Evolutionary conservation across 2,113 vertebrate species (phyloP), one percentile per base, ranked within the genome.

Genomic region (Balaeniceps rex): DNA sequence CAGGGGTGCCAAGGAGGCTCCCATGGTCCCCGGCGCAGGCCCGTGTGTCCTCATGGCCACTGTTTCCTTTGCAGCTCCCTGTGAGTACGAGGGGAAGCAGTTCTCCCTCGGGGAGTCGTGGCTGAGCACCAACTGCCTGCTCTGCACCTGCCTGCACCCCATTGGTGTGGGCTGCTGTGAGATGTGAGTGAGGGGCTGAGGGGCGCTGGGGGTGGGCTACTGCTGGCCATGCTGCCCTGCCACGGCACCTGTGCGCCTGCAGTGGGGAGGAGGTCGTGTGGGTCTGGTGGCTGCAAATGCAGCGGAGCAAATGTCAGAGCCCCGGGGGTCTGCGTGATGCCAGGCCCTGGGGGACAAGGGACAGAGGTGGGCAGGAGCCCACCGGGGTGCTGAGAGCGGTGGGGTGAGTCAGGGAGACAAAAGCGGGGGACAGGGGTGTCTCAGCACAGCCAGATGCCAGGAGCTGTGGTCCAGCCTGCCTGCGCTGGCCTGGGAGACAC

Each of bases 151-250:
- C 94, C 98, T 99, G 97, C 98, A 99, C 87, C 99, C 99, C 1
- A 87, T 99, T 0, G 99, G 99, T 2, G 99, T 99, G n/a, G 99
- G 99, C 79, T 99, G 99, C 98, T 99, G 99, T 1, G 99, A 99
- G 96, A 99, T 97, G 99, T 99, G 96, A 99, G 99, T 99, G 85
- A 88, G 74, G 49, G 75, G 31, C 33, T 0, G 1, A 40, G 23
- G 65, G 64, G 9, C 1, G 2, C 38, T 6, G 64, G 46, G 84
- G 66, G 38, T 42, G 61, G 83, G 75, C 70, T 71, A 7, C 51
- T 1, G 12, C 9, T 4, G 8, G 55, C 1, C 4, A 9, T 22
- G 34, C 60, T 66, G 86, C 24, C 58, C 52, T 29, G 70, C 46
- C 33, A 34, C 1, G 1, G 75, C 33, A 81, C 34, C 9, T 57